These are phyloP conservation scores for Ormyrus labotus DNA, from an alignment of 2,888 invertebrate species.

Conservation along the genomic window DNA sequence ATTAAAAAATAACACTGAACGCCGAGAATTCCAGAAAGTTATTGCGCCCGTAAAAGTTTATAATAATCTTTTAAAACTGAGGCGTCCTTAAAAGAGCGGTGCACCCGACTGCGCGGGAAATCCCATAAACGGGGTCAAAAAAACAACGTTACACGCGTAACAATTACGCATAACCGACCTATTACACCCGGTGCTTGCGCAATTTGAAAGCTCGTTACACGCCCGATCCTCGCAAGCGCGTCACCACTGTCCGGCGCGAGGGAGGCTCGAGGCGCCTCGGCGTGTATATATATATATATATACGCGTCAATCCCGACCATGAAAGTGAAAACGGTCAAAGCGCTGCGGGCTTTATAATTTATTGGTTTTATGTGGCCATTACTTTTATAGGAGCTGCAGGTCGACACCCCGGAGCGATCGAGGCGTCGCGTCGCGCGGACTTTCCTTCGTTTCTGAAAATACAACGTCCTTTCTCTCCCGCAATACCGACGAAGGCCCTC, in stretches of 20 bases:
- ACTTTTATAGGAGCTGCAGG: background rate
- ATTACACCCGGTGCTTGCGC: slow-evolving; percentile 1
- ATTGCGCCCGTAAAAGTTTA: too few relatives aligned
- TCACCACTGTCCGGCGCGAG: background rate
- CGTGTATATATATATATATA: background rate
- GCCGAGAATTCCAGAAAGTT: too few relatives aligned
- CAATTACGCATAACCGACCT: background rate
- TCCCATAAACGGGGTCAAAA: too few relatives aligned
- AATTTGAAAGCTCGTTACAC: slow-evolving; percentile 30
- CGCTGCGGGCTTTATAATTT: background rate
- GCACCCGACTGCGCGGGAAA: too few relatives aligned
- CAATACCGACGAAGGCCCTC: background rate
- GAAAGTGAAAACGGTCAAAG: slow-evolving; percentile 27
- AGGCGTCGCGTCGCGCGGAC: background rate
- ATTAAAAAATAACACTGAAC: too few relatives aligned
- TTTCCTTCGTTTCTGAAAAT: background rate
- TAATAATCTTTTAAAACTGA: too few relatives aligned
- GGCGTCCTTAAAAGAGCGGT: too few relatives aligned
- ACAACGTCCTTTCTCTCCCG: slow-evolving; percentile 16
- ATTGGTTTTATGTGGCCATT: too few relatives aligned
- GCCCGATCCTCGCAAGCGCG: background rate
- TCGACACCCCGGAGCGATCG: slow-evolving; percentile 30
- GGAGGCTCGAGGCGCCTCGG: slow-evolving; percentile 7
- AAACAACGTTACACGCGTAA: background rate
- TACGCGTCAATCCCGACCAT: slow-evolving; percentile 18